These are phyloP conservation scores for Nothocercus julius DNA, from an alignment of 2,113 vertebrate species.

Conservation along the genomic window DNA sequence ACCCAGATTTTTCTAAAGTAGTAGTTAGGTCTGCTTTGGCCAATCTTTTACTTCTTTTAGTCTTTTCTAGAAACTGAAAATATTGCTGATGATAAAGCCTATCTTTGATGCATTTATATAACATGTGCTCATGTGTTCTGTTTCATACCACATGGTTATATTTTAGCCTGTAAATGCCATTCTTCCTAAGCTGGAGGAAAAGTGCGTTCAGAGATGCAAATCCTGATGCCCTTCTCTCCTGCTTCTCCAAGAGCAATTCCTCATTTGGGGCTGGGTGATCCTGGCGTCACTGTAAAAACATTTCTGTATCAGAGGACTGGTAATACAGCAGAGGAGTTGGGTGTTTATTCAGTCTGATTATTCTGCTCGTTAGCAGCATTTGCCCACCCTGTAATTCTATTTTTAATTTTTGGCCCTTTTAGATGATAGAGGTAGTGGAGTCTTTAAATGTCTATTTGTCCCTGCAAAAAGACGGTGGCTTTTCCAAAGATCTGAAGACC, in stretches of 20 bases:
- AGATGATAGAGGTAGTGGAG: not conserved
- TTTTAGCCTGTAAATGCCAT: not conserved
- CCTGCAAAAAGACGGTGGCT: not conserved
- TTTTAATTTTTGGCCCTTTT: not conserved
- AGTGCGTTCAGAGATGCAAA: slow-evolving; percentile 8
- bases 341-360: slow-evolving; percentile 18
- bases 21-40: not conserved
- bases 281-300: not conserved
- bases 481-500: not conserved
- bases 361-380: not conserved
- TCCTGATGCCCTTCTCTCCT: not conserved
- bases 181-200: slow-evolving; percentile 10
- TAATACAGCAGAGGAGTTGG: not conserved
- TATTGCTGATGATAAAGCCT: not conserved
- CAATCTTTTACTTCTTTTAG: slow-evolving; percentile 36
- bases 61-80: slow-evolving; percentile 48
- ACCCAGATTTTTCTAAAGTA: not conserved
- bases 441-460: not conserved
- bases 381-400: not conserved
- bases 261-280: not conserved
- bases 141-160: slow-evolving; percentile 17
- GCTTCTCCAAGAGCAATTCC: slow-evolving; percentile 7
- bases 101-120: slow-evolving; percentile 44
- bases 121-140: slow-evolving; percentile 32
- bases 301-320: not conserved